These are phyloP conservation scores for Lacanobia wlatinum DNA, from an alignment of 2,888 invertebrate species.

Conservation along the genomic window DNA sequence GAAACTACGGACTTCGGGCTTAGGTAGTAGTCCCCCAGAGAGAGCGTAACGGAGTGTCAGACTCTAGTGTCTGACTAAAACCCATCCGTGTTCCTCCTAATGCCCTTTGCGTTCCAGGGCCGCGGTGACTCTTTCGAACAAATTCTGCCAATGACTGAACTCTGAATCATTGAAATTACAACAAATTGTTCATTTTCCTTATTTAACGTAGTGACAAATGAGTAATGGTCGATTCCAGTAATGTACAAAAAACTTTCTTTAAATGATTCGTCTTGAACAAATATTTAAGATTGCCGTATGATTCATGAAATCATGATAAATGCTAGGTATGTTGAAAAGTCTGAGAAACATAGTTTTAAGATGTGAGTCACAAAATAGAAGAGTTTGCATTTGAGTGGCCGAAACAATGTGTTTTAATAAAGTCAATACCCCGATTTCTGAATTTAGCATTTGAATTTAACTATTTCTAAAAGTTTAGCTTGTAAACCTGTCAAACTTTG, in stretches of 20 bases:
- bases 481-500: no score
- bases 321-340: not conserved
- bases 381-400: not conserved
- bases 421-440: no score
- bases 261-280: conserved; percentile 16
- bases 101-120: no score
- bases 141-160: not conserved
- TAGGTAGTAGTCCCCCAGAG: no score
- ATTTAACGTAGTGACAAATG: conserved; percentile 21
- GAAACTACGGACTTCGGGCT: no score
- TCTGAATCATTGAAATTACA: conserved; percentile 47
- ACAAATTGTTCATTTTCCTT: conserved; percentile 31
- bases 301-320: conserved; percentile 31
- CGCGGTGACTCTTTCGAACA: no score
- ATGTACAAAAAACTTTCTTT: conserved; percentile 22
- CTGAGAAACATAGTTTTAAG: not conserved
- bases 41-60: no score
- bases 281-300: conserved; percentile 8
- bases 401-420: no score
- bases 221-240: conserved; percentile 27
- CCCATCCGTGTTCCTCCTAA: no score
- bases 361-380: conserved; percentile 25
- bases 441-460: no score
- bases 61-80: no score
- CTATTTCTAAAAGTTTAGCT: no score